Percentiles rank a stretch among this genome's conserved stretches.
These are phyloP conservation scores for Pontoporia blainvillei DNA, from an alignment of 2,113 vertebrate genomes.

Conservation along the genomic window DNA sequence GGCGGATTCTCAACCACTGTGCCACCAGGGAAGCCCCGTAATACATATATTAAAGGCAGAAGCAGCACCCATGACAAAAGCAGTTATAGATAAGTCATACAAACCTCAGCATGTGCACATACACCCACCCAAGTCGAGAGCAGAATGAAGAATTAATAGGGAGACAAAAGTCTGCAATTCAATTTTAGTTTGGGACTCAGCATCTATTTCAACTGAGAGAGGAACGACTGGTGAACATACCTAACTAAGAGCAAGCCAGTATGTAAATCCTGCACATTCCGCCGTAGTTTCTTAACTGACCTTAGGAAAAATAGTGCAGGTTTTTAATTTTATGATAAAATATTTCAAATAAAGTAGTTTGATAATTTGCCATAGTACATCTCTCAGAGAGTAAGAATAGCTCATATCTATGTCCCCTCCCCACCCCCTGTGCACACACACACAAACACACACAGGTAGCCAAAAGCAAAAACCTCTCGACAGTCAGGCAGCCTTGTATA, in stretches of 20 bases:
- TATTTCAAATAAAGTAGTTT: background rate
- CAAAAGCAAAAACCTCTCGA: background rate
- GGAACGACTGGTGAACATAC: background rate
- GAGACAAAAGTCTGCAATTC: background rate
- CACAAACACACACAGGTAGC: background rate
- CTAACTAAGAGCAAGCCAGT: constrained; percentile 35
- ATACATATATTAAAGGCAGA: background rate
- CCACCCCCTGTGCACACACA: rapidly evolving
- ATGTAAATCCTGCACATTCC: background rate
- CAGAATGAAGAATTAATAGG: background rate
- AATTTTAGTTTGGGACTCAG: constrained; percentile 37
- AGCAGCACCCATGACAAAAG: background rate
- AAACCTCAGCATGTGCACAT: background rate
- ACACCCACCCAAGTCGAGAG: background rate
- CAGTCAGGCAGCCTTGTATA: background rate
- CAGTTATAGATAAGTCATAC: background rate
- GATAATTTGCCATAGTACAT: background rate
- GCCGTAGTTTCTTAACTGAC: background rate
- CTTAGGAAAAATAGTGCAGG: background rate
- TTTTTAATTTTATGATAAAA: constrained; percentile 39
- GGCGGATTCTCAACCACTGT: too few species aligned
- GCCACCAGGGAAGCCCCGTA: too few species aligned
- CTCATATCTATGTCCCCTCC: background rate
- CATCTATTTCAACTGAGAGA: background rate
- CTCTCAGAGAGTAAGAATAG: background rate